phyloP scores from a whole-genome alignment of 2,113 vertebrate genomes.

The Pongo pygmaeus region DNA sequence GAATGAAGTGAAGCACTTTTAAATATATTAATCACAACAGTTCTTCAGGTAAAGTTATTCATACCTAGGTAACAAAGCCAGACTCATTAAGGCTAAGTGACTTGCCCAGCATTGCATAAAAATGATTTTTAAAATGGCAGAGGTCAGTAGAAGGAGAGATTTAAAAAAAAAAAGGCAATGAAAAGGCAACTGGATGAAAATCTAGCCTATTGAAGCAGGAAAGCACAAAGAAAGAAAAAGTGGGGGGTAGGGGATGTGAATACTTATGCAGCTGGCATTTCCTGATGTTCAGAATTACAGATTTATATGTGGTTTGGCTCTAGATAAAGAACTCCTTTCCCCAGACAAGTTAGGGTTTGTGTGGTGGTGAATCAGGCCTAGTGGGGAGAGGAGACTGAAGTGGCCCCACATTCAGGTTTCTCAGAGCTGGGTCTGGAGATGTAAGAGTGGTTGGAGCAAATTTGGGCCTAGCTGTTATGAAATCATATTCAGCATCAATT shows the following conservation, averaged over 20 bases:
- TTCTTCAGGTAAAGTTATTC: slow-evolving; percentile 37
- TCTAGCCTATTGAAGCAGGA: not conserved
- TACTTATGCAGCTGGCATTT: not conserved
- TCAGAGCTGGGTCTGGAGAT: not conserved
- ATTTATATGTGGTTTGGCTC: not conserved
- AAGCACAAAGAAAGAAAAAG: not conserved
- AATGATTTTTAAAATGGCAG: not conserved
- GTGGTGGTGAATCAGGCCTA: accelerated
- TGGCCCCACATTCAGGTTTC: not conserved
- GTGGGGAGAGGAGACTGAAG: accelerated
- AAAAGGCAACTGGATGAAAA: not conserved
- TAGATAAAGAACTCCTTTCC: not conserved
- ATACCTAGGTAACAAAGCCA: not conserved
- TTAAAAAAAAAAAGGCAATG: slow-evolving; percentile 5
- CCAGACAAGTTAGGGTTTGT: not conserved
- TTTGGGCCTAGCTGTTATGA: not conserved
- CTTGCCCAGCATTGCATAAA: not conserved
- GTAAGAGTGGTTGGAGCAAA: not conserved
- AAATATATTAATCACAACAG: slow-evolving; percentile 17
- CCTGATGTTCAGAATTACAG: not conserved
- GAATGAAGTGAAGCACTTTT: not conserved
- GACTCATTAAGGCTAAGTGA: not conserved
- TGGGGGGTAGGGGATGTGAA: accelerated
- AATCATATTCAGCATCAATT: not conserved
- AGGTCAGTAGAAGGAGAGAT: not conserved